Evolutionary conservation across 2,797 vertebrate species (phyloP).

Genomic region (Tragopan temminckii): DNA sequence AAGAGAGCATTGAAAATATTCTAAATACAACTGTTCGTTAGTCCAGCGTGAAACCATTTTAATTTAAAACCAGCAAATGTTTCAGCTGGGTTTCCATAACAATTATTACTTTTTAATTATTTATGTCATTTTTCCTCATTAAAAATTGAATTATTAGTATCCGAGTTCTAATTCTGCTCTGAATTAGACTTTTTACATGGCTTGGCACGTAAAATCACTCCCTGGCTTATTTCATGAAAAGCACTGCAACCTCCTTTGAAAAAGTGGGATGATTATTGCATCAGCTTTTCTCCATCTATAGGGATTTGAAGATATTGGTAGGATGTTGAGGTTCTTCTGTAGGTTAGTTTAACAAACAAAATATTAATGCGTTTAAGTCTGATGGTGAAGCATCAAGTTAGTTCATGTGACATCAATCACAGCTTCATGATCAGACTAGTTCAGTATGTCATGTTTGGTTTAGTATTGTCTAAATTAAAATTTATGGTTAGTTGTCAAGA

Average conservation of each 20-base stretch:
- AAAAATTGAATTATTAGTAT: constrained; percentile 7
- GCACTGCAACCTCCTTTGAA: background rate
- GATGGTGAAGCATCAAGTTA: background rate
- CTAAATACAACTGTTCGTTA: background rate
- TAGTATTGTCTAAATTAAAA: background rate
- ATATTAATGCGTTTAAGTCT: background rate
- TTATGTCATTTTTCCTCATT: constrained; percentile 18
- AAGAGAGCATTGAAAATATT: background rate
- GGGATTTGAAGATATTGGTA: background rate
- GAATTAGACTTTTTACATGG: background rate
- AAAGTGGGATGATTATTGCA: background rate
- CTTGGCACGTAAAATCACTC: background rate
- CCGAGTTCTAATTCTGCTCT: background rate
- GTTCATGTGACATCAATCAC: background rate
- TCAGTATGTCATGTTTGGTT: background rate
- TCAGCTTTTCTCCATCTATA: background rate
- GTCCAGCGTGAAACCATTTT: background rate
- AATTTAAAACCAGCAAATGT: background rate
- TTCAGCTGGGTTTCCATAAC: background rate
- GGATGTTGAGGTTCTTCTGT: background rate
- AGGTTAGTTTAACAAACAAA: background rate
- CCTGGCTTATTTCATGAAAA: background rate
- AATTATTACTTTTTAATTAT: constrained; percentile 33
- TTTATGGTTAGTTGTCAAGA: background rate
- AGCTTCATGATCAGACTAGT: background rate